A percentile compares a stretch with the other conserved stretches of the same genome.
Conservation (phyloP, 2,888 invertebrate species). For the Tiphia femorata region DNA sequence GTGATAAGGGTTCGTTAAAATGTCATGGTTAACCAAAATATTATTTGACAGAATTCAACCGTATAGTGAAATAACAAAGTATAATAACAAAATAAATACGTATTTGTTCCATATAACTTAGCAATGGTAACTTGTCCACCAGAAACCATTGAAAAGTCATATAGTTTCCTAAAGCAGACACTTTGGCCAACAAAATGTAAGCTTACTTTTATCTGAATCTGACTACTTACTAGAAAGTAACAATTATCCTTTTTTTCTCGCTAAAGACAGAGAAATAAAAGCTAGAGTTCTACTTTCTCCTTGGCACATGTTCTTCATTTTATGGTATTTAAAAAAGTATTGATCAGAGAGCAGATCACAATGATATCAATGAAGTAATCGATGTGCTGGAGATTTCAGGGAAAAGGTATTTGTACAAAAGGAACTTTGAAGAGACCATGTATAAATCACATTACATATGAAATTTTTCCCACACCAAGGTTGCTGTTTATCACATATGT, state of each 20-base stretch:
- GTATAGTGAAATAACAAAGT: not conserved
- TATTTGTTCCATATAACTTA: constrained; percentile 34
- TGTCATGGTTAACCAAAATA: too few relatives aligned
- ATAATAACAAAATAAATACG: not conserved
- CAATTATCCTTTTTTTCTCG: too few relatives aligned
- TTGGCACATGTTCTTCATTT: constrained; percentile 14
- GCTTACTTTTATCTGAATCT: not conserved
- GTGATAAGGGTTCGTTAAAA: too few relatives aligned
- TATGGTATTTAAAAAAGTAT: constrained; percentile 11
- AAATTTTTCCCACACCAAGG: not conserved
- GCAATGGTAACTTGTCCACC: constrained; percentile 52
- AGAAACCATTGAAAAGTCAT: constrained; percentile 44
- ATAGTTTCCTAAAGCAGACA: too few relatives aligned
- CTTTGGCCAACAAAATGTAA: too few relatives aligned
- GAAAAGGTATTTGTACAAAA: constrained; percentile 59
- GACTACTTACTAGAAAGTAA: not conserved
- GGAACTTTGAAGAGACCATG: constrained; percentile 40
- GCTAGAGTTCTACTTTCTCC: constrained; percentile 24
- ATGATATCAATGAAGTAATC: constrained; percentile 31
- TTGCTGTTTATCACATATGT: not conserved
- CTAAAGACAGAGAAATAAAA: too few relatives aligned
- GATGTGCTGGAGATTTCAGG: constrained; percentile 36
- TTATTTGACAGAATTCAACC: too few relatives aligned
- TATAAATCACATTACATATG: constrained; percentile 22
- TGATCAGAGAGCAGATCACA: constrained; percentile 8